Base-by-base conservation (phyloP, 2,113 vertebrate species). In the Ochotona curzoniae region DNA sequence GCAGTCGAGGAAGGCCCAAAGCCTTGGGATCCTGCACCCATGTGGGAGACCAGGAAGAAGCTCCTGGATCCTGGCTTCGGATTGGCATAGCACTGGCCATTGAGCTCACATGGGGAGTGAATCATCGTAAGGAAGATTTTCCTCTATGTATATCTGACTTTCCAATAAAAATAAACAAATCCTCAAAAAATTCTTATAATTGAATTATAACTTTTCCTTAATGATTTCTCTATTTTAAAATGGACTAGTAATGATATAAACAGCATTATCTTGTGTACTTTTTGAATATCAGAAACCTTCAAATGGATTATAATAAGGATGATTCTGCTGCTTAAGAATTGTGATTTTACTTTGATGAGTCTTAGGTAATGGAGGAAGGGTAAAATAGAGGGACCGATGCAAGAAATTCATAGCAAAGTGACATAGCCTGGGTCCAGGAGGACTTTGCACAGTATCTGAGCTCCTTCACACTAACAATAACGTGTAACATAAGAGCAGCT, bases 391-490 rank as follows among this genome's bases (percentile, higher is more conserved):
- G 21, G n/a, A 73, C 60, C n/a, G 80, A 20, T 0, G 78, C 28
- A 11, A 54, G 9, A 9, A n/a, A 32, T 26, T 0, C 12, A 8
- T 9, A 3, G 49, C 5, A 54, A 66, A 60, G 18, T 8, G 20
- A 61, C 10, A 61, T 35, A 87, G 8, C 3, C 67, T 4, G 9
- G 1, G 2, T 61, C 17, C 1, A 0, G 3, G 21, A 9, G 26
- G 9, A 21, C 21, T 28, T 25, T 82, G 18, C 28, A 7, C 1
- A 66, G 25, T 4, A 4, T 6, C 12, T 60, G 8, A 57, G 54
- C 2, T 44, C 20, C 79, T 84, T 60, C 26, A 87, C 5, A 51
- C 7, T 6, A 25, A 20, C 64, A 35, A 13, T 1, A 0, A 35
- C 7, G 15, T 47, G 17, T 8, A 79, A 1, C 61, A 60, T 3